Base-by-base conservation (phyloP, 1,140 invertebrate genomes). In the Leptestheria dahalacensis region DNA sequence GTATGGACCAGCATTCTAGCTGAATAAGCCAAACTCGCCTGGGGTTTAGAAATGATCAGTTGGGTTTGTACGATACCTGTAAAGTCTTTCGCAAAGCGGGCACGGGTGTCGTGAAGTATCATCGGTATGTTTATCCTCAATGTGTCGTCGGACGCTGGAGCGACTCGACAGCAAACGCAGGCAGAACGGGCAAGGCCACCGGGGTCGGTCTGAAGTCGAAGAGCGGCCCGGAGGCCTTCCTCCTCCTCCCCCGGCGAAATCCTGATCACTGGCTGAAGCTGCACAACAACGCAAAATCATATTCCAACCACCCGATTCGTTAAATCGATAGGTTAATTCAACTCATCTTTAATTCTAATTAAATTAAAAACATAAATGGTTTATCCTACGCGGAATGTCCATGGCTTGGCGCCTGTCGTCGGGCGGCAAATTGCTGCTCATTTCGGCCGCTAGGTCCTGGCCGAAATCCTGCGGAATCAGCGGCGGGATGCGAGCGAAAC, bases 131-230 rank as follows among this genome's bases (percentile, higher is more conserved):
- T 49, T 48, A 24, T 60, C 58, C 41, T 60, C 58, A 0, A 60
- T 52, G 48, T 60, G 58, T 10, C 58, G 58, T 20, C 58, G 47
- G 12, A 60, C 58, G 51, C 58, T 60, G 58, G 49, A 53, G 24
- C 58, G 58, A 33, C 58, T 60, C 3, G 58, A 60, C 48, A 60
- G 33, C 12, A 60, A 49, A 21, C 58, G 58, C 49, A 52, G 21
- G 21, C 58, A 60, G 50, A 60, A 60, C 18, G 58, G 58, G 29
- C 58, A 60, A n/a, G 49, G 58, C 58, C 58, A 60, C n/a, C 58
- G 48, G 2, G 58, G 58, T 41, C 58, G 48, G n/a, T 60, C 48
- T 18, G 49, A 52, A 15, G 48, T 29, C 48, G 51, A 50, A 3
- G 21, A 51, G 21, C 58, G 58, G 3, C 58, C 58, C 11, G 53